Evolutionary conservation across 2,888 invertebrate genomes (phyloP).

Genomic region (Chymomyza fuscimana): DNA sequence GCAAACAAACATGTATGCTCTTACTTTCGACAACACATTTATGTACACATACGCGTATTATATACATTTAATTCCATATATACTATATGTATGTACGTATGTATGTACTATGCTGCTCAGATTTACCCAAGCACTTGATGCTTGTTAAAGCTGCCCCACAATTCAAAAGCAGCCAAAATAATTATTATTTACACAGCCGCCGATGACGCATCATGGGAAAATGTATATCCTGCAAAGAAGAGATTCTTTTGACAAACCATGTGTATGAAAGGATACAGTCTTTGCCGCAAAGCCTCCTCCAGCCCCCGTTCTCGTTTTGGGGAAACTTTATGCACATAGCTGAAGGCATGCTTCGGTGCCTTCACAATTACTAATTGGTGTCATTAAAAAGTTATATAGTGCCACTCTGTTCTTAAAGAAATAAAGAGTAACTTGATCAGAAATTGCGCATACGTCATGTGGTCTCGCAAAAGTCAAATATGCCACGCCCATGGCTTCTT

Average conservation of each 20-base stretch:
- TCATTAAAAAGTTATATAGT: conserved; percentile 65
- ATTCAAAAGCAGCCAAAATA: conserved; percentile 54
- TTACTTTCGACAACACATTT: background rate
- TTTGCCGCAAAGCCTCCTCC: background rate
- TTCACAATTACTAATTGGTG: conserved; percentile 60
- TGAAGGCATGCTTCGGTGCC: conserved; percentile 29
- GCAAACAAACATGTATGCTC: background rate
- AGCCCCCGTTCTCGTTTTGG: background rate
- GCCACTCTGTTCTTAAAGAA: background rate
- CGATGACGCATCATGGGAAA: conserved; percentile 26
- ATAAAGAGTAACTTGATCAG: conserved; percentile 25
- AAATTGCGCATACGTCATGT: conserved; percentile 49
- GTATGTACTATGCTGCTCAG: background rate
- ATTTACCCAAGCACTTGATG: conserved; percentile 27
- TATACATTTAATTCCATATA: background rate
- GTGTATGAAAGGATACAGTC: background rate
- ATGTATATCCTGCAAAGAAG: conserved; percentile 48
- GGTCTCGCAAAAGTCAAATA: background rate
- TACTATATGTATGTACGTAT: background rate
- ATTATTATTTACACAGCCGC: conserved; percentile 68
- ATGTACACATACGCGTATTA: too few relatives aligned
- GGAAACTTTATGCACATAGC: background rate
- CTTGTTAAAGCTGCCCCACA: conserved; percentile 24
- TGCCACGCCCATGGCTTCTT: conserved; percentile 39
- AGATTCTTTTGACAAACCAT: conserved; percentile 51